A percentile compares a stretch with the other conserved stretches of the same genome.
These are phyloP conservation scores for Mesorhabditis spiculigera DNA, from an alignment of 2,888 invertebrate genomes.

Conservation along the genomic window DNA sequence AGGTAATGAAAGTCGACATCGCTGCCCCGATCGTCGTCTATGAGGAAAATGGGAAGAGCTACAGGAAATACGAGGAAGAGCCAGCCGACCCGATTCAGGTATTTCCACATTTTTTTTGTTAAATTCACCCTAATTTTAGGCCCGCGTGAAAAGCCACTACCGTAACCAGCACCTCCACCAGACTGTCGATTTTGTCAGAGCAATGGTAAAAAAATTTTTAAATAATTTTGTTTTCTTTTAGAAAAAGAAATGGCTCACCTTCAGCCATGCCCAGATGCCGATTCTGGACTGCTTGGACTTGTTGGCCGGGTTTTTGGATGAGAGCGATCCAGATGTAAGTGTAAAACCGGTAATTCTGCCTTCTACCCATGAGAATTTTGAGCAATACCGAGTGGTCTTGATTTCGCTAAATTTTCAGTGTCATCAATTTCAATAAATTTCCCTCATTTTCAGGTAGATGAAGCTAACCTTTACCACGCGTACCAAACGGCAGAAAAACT, in stretches of 20 bases:
- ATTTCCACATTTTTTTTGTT: not conserved
- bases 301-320: constrained; percentile 82
- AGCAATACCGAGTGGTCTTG: not conserved
- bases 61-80: constrained; percentile 34
- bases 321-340: constrained; percentile 83
- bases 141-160: constrained; percentile 78
- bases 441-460: constrained; percentile 64
- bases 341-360: not conserved
- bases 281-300: constrained; percentile 81
- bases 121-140: constrained; percentile 62
- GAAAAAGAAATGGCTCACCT: constrained; percentile 71
- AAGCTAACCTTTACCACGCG: constrained; percentile 91
- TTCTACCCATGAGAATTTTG: not conserved
- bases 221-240: constrained; percentile 13
- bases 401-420: constrained; percentile 4
- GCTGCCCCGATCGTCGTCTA: not conserved
- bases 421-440: not conserved
- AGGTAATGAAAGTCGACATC: not conserved
- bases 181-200: constrained; percentile 79
- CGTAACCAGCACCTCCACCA: constrained; percentile 82
- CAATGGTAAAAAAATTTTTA: constrained; percentile 53
- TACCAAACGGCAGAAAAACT: constrained; percentile 86
- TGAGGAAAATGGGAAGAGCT: constrained; percentile 25
- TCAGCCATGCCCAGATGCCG: constrained; percentile 77
- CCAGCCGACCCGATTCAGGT: constrained; percentile 44